phyloP scores from a whole-genome alignment of 2,888 invertebrate species.

The Drosophila tripunctata region DNA sequence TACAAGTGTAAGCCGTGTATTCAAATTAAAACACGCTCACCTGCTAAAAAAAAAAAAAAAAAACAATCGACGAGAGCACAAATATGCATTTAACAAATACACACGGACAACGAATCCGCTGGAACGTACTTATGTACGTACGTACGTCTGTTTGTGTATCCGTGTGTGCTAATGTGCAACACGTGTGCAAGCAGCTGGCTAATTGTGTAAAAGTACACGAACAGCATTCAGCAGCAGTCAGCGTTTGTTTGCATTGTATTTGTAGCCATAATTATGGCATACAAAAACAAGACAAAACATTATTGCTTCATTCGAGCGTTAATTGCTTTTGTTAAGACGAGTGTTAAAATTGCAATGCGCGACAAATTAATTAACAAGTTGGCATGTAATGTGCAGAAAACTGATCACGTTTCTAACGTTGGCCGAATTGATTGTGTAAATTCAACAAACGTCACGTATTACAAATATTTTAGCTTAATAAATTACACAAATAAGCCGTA shows the following conservation, averaged over 20 bases:
- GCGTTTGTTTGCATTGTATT: neutral
- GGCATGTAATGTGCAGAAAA: slow-evolving; percentile 37
- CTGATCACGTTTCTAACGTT: slow-evolving; percentile 46
- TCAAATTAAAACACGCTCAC: slow-evolving; percentile 31
- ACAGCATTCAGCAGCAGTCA: slow-evolving; percentile 5
- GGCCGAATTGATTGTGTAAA: too few relatives aligned
- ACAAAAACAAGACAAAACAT: slow-evolving; percentile 11
- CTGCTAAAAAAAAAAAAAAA: slow-evolving; percentile 34
- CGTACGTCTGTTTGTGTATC: too few relatives aligned
- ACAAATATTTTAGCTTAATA: neutral
- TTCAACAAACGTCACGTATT: too few relatives aligned
- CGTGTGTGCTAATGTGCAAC: slow-evolving; percentile 61
- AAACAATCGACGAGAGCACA: slow-evolving; percentile 20
- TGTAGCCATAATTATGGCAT: slow-evolving; percentile 5
- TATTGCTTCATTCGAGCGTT: slow-evolving; percentile 49
- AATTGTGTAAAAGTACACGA: slow-evolving; percentile 32
- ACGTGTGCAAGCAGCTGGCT: slow-evolving; percentile 54
- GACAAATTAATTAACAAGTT: slow-evolving; percentile 62
- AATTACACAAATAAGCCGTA: neutral
- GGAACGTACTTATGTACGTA: too few relatives aligned
- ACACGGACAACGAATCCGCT: slow-evolving; percentile 1
- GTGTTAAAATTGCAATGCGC: slow-evolving; percentile 56
- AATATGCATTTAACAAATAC: slow-evolving; percentile 21
- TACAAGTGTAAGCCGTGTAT: slow-evolving; percentile 15
- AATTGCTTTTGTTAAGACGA: slow-evolving; percentile 33